A percentile compares a stretch with the other conserved stretches of the same genome.
Evolutionary conservation across 2,113 vertebrate genomes (phyloP).

Genomic region (Coptodon rendalli): DNA sequence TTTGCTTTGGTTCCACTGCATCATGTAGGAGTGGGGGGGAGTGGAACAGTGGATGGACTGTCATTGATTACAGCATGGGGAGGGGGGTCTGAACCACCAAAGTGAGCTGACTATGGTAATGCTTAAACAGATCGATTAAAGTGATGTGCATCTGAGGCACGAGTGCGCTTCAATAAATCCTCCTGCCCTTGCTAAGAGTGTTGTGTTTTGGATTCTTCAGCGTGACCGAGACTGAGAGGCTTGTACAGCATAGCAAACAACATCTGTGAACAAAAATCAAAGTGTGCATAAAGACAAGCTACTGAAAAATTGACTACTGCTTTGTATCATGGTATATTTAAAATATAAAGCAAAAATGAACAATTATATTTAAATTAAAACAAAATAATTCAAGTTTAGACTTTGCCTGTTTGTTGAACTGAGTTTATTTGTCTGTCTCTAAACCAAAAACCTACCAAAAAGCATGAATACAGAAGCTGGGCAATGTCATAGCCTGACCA

Average conservation of each 20-base stretch:
- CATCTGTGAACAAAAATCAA: neutral
- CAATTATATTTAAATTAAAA: neutral
- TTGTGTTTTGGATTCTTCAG: constrained; percentile 23
- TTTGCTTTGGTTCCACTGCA: constrained; percentile 30
- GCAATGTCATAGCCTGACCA: neutral
- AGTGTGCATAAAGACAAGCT: neutral
- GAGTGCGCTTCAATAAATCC: constrained; percentile 48
- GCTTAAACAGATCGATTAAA: constrained; percentile 54
- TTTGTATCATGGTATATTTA: neutral
- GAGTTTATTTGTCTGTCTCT: neutral
- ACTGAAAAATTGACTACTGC: neutral
- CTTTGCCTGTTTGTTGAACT: neutral
- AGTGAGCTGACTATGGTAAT: constrained; percentile 56
- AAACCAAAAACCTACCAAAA: neutral
- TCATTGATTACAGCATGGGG: constrained; percentile 45
- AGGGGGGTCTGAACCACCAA: neutral
- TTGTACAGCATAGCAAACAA: constrained; percentile 10
- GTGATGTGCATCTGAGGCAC: constrained; percentile 49
- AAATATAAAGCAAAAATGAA: neutral
- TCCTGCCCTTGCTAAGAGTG: constrained; percentile 1
- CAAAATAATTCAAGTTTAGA: accelerated
- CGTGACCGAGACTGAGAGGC: neutral
- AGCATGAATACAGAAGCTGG: neutral
- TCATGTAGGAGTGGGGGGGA: neutral
- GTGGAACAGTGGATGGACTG: constrained; percentile 9